phyloP scores from a whole-genome alignment of 2,888 invertebrate species.

The Metellina segmentata region DNA sequence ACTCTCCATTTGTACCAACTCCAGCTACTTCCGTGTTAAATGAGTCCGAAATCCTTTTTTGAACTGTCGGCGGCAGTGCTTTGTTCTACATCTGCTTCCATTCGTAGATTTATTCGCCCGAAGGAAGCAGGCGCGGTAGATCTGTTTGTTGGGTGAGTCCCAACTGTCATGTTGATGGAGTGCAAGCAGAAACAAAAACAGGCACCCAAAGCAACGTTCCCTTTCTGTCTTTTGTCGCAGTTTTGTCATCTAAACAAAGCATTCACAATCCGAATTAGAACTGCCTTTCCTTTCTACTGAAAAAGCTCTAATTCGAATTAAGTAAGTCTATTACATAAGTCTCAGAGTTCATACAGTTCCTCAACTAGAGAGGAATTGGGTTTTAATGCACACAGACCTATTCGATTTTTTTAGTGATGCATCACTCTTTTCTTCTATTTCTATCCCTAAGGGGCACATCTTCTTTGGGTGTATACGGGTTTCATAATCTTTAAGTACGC shows the following conservation, averaged over 20 bases:
- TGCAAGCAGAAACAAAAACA: conserved; percentile 24
- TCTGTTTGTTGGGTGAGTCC: background rate
- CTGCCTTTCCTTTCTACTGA: background rate
- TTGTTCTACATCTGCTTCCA: conserved; percentile 33
- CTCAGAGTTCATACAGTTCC: too few species aligned
- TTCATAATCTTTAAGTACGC: too few species aligned
- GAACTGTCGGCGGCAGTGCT: background rate
- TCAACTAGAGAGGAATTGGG: too few species aligned
- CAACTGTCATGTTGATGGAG: conserved; percentile 5
- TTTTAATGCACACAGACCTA: too few species aligned
- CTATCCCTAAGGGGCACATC: too few species aligned
- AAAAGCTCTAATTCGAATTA: background rate
- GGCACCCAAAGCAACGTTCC: background rate
- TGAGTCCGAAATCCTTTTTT: background rate
- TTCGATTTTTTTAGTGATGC: too few species aligned
- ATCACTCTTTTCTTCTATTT: too few species aligned
- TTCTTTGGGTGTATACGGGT: too few species aligned
- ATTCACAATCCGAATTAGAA: conserved; percentile 3
- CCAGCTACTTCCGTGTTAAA: background rate
- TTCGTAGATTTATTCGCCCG: background rate
- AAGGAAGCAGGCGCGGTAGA: background rate
- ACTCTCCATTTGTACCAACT: background rate
- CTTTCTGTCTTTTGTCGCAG: background rate
- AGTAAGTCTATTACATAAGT: background rate
- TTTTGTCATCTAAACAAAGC: conserved; percentile 21